phyloP scores from a whole-genome alignment of 2,888 invertebrate genomes.

The Andricus quercusramuli region DNA sequence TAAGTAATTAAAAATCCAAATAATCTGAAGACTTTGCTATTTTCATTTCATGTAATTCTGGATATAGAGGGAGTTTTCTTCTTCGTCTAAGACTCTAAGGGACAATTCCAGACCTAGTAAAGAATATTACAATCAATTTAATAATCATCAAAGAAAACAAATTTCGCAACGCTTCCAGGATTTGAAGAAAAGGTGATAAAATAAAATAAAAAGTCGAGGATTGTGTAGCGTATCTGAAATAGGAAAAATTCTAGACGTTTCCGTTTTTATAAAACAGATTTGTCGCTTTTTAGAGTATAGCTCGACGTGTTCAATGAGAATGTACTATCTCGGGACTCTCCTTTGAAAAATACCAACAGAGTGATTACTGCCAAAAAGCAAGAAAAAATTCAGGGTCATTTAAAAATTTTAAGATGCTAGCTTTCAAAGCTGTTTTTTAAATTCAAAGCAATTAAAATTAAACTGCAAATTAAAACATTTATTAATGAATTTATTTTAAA shows the following conservation, averaged over 20 bases:
- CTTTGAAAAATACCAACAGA: not conserved
- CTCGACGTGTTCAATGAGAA: not conserved
- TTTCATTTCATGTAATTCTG: constrained; percentile 15
- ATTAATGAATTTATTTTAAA: too few species aligned
- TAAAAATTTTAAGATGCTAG: too few species aligned
- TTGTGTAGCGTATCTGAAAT: not conserved
- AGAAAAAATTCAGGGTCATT: too few species aligned
- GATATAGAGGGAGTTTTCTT: constrained; percentile 12
- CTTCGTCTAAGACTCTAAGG: too few species aligned
- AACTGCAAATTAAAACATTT: too few species aligned
- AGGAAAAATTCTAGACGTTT: not conserved
- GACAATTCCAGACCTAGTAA: constrained; percentile 15
- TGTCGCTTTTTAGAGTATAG: not conserved
- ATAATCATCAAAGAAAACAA: not conserved
- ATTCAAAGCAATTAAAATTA: too few species aligned
- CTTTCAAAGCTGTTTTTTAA: too few species aligned
- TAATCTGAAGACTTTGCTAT: not conserved
- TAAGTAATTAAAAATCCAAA: constrained; percentile 10
- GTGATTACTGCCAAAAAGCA: too few species aligned
- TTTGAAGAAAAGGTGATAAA: not conserved
- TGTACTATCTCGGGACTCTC: not conserved
- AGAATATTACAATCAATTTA: constrained; percentile 17
- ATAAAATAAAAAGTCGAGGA: not conserved
- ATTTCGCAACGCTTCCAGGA: constrained; percentile 22
- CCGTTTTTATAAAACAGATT: not conserved